A percentile compares a stretch with the other conserved stretches of the same genome.
These are phyloP conservation scores for Mormyrus proboscirostris DNA, from an alignment of 2,797 vertebrate genomes.

Conservation along the genomic window DNA sequence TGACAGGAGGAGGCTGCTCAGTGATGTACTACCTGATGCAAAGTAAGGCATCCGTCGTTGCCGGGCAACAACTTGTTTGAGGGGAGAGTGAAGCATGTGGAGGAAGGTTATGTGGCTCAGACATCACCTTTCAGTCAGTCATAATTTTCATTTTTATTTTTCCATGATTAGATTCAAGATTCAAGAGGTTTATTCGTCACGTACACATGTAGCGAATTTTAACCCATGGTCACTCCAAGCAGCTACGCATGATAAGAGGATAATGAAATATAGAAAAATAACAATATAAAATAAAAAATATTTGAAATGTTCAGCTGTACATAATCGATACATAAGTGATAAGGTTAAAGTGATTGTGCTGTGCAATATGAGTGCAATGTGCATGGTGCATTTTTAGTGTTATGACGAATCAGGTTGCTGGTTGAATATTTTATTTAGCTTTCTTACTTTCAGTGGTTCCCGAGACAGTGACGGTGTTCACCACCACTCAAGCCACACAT, in stretches of 20 bases:
- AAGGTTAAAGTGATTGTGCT: too few relatives aligned
- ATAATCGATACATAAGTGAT: too few relatives aligned
- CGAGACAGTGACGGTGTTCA: not conserved
- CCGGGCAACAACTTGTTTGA: not conserved
- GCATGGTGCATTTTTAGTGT: not conserved
- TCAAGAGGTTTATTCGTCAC: too few relatives aligned
- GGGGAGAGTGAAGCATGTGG: not conserved
- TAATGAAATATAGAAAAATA: too few relatives aligned
- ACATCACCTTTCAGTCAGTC: not conserved
- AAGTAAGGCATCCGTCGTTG: conserved; percentile 55
- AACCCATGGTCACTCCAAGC: too few relatives aligned
- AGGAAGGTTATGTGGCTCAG: not conserved
- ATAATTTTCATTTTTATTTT: not conserved
- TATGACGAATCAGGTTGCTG: not conserved
- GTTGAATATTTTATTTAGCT: not conserved
- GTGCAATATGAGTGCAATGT: not conserved
- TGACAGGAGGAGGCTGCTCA: conserved; percentile 49
- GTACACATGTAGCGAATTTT: too few relatives aligned
- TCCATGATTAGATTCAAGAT: too few relatives aligned
- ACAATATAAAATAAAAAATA: too few relatives aligned
- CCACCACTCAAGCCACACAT: not conserved
- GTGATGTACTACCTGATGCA: conserved; percentile 72
- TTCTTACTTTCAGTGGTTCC: not conserved
- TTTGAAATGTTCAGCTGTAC: too few relatives aligned
- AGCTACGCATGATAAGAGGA: too few relatives aligned